Base-by-base conservation (phyloP, 2,888 invertebrate genomes). In the Agrilus mali region DNA sequence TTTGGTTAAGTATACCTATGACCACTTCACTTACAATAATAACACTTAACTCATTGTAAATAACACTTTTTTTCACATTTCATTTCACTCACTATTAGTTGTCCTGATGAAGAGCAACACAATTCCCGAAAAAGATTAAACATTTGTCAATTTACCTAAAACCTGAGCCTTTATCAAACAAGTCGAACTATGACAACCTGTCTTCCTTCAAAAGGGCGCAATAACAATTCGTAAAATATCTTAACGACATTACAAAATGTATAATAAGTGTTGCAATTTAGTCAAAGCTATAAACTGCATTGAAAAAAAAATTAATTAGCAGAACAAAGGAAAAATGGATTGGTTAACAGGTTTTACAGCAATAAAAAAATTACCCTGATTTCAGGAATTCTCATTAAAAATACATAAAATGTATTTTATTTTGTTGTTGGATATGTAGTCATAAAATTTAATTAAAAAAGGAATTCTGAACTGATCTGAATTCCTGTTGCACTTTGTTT, bases 331-430 rank as follows among this genome's bases (percentile, higher is more conserved):
- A 31, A 14, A 13, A 32, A 31, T 32, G 12, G 2, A 35, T 15
- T 7, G 22, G 7, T 36, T 36, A 36, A 15, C 22, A 13, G n/a
- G n/a, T 13, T n/a, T 36, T 20, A 13, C n/a, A n/a, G 13, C 36
- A n/a, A n/a, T 22, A 16, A n/a, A 14, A 36, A 36, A 36, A 16
- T 22, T 22, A 36, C 22, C 22, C 36, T 13, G 14, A 36, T 36
- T 16, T 36, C 13, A n/a, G 7, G 22, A 36, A 13, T 36, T 36
- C 15, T 17, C 4, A 17, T 17, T 17, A 32, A 14, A 40, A 32
- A 36, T 40, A 36, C 36, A 38, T 7, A 42, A 22, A n/a, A n/a
- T n/a, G n/a, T 20, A 37, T 20, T 35, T 43, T 34, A 36, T 38
- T 27, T 20, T 5, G 34, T 31, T 36, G 38, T 43, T 20, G 33